Evolutionary conservation across 2,888 invertebrate genomes (phyloP).

Genomic region (Rhingia campestris): DNA sequence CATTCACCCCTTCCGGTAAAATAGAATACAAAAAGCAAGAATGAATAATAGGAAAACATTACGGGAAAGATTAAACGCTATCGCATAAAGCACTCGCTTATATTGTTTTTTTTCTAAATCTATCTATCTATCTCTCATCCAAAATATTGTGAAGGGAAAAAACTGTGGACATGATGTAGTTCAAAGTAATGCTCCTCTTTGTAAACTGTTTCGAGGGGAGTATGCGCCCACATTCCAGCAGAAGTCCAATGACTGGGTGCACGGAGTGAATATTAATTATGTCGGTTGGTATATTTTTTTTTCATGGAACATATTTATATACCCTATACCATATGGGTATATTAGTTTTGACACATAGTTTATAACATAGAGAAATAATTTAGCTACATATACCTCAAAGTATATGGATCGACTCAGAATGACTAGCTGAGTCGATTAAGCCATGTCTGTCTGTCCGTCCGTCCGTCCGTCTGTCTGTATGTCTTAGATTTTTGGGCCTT

Average conservation of each 20-base stretch:
- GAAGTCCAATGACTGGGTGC: background rate
- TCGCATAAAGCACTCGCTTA: background rate
- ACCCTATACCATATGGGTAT: no score
- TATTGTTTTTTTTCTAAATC: no score
- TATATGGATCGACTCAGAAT: no score
- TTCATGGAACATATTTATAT: background rate
- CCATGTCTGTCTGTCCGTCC: no score
- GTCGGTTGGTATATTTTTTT: background rate
- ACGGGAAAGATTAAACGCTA: conserved; percentile 28
- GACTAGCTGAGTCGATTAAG: no score
- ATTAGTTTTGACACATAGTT: no score
- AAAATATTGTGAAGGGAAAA: background rate
- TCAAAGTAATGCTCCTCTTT: conserved; percentile 12
- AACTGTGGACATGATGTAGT: conserved; percentile 10
- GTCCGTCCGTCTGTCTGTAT: no score
- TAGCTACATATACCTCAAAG: no score
- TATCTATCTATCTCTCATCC: no score
- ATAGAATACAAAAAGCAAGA: background rate
- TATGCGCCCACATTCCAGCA: background rate
- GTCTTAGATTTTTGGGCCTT: no score
- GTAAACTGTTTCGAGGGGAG: background rate
- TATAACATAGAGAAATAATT: no score
- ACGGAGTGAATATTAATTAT: conserved; percentile 34
- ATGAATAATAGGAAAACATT: conserved; percentile 40
- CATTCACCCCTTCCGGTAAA: conserved; percentile 4